phyloP scores from a whole-genome alignment of 2,113 vertebrate species.

The Serilophus lunatus region DNA sequence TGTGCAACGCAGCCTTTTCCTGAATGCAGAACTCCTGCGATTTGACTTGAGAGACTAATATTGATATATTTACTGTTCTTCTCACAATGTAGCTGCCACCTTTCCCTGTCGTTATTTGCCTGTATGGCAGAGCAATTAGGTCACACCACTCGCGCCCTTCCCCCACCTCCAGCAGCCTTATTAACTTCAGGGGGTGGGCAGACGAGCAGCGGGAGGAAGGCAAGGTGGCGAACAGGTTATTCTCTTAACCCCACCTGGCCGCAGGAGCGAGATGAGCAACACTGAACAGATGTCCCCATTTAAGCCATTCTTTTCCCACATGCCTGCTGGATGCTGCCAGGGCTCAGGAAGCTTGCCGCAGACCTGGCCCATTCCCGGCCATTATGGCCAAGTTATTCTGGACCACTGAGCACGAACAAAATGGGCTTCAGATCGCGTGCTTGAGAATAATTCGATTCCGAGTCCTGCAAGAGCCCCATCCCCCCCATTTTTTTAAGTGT shows the following conservation, averaged over 20 bases:
- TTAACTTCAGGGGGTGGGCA: conserved; percentile 32
- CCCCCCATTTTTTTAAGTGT: conserved; percentile 52
- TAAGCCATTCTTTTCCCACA: conserved; percentile 89
- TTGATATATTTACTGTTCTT: conserved; percentile 61
- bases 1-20: neutral
- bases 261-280: conserved; percentile 82
- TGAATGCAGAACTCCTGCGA: neutral
- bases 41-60: conserved; percentile 30
- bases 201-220: neutral
- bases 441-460: conserved; percentile 84
- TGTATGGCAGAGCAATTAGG: conserved; percentile 69
- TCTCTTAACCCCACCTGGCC: conserved; percentile 85
- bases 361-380: conserved; percentile 92
- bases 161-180: neutral
- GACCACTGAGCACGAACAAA: conserved; percentile 98
- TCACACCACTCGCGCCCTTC: neutral
- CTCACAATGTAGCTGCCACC: conserved; percentile 57
- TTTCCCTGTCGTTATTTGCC: conserved; percentile 61
- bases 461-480: conserved; percentile 70
- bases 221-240: conserved; percentile 84
- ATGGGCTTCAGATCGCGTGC: conserved; percentile 92
- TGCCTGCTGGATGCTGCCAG: conserved; percentile 90
- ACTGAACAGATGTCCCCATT: conserved; percentile 97
- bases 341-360: conserved; percentile 93
- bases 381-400: conserved; percentile 99